phyloP scores from a whole-genome alignment of 2,888 invertebrate genomes.

The Yponomeuta sedellus region DNA sequence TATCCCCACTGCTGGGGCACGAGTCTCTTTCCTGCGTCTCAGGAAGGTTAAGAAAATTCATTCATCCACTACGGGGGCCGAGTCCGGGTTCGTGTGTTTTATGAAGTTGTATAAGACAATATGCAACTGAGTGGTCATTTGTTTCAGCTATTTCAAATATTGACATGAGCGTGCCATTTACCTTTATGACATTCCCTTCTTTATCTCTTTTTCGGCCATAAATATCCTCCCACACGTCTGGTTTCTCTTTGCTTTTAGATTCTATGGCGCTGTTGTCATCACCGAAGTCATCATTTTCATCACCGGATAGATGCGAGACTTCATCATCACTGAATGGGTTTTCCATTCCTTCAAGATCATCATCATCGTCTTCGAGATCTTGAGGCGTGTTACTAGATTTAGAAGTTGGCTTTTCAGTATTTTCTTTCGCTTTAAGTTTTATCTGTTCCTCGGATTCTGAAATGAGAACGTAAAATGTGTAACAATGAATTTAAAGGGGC shows the following conservation, averaged over 20 bases:
- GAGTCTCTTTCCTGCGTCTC: too few species aligned
- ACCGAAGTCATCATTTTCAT: constrained; percentile 33
- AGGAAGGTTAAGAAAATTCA: too few species aligned
- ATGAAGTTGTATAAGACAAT: too few species aligned
- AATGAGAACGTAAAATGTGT: neutral
- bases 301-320: constrained; percentile 55
- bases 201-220: constrained; percentile 91
- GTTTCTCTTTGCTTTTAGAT: constrained; percentile 36
- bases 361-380: neutral
- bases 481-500: neutral
- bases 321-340: constrained; percentile 62
- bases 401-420: constrained; percentile 20
- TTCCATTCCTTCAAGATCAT: constrained; percentile 20
- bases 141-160: too few species aligned
- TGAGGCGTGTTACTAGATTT: constrained; percentile 28
- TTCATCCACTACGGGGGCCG: too few species aligned
- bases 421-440: neutral
- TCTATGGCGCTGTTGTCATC: constrained; percentile 27
- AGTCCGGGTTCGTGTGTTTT: too few species aligned
- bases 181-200: constrained; percentile 85
- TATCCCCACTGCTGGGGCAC: too few species aligned
- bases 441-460: neutral
- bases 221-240: constrained; percentile 89
- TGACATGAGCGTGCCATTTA: constrained; percentile 31
- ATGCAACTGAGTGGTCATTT: too few species aligned